Percentiles rank a stretch among this genome's conserved stretches.
These are phyloP conservation scores for Lagenorhynchus albirostris DNA, from an alignment of 2,113 vertebrate genomes.

Conservation along the genomic window DNA sequence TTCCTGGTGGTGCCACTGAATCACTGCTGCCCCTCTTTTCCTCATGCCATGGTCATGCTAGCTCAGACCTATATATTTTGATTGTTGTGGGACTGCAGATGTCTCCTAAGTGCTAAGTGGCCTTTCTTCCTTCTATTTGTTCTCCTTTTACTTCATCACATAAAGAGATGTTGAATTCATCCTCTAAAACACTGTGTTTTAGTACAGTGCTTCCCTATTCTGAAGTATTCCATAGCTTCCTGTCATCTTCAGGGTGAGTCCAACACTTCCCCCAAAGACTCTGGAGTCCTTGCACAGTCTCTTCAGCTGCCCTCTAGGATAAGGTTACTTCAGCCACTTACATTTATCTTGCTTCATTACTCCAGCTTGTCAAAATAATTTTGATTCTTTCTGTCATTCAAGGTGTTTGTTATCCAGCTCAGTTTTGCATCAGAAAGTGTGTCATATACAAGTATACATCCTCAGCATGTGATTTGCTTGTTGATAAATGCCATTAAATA, in stretches of 20 bases:
- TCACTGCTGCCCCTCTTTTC: not conserved
- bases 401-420: not conserved
- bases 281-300: not conserved
- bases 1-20: not conserved
- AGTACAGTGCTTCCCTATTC: not conserved
- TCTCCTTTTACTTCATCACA: not conserved
- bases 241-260: not conserved
- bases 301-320: not conserved
- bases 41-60: not conserved
- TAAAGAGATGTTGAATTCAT: not conserved
- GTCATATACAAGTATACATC: not conserved
- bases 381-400: not conserved
- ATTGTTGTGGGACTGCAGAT: not conserved
- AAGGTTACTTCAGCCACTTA: not conserved
- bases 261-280: not conserved
- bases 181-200: not conserved
- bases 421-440: not conserved
- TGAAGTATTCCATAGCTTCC: not conserved
- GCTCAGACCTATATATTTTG: not conserved
- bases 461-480: not conserved
- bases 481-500: not conserved
- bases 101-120: not conserved
- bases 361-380: constrained; percentile 2
- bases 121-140: not conserved
- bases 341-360: not conserved